Evolutionary conservation across 2,113 vertebrate species (phyloP).

Genomic region (Percina caprodes): DNA sequence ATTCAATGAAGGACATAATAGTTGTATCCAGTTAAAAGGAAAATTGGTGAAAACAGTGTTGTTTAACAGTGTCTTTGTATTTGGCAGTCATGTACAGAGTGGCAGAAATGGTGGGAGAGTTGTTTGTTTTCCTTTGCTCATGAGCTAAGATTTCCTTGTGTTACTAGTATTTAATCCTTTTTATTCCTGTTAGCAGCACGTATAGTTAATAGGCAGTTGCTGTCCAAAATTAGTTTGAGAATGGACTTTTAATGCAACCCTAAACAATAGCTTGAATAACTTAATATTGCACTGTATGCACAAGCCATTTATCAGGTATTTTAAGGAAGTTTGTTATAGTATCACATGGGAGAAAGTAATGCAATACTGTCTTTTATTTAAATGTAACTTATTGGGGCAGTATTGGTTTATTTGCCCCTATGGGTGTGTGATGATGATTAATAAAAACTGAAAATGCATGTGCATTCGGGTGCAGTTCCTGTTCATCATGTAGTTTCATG

Average conservation of each 20-base stretch:
- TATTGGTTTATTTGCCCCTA: constrained; percentile 64
- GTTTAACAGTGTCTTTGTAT: not conserved
- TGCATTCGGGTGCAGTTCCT: not conserved
- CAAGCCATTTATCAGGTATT: constrained; percentile 67
- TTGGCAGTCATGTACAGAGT: constrained; percentile 1
- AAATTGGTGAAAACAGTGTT: constrained; percentile 12
- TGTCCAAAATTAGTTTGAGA: constrained; percentile 34
- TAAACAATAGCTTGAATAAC: constrained; percentile 54
- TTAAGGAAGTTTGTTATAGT: constrained; percentile 59
- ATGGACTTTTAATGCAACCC: constrained; percentile 46
- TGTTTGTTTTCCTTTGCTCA: constrained; percentile 24
- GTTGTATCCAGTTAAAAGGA: not conserved
- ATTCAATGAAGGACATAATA: constrained; percentile 42
- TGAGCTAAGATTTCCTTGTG: constrained; percentile 7
- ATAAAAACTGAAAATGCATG: constrained; percentile 60
- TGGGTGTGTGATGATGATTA: constrained; percentile 60
- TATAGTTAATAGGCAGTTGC: constrained; percentile 21
- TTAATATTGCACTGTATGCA: constrained; percentile 67
- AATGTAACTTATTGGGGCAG: constrained; percentile 80
- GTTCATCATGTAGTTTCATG: constrained; percentile 2
- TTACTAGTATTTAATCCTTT: constrained; percentile 4
- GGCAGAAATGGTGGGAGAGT: constrained; percentile 16
- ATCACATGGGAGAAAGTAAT: constrained; percentile 45
- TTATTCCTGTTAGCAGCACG: constrained; percentile 36
- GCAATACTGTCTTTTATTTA: constrained; percentile 77